phyloP scores from a whole-genome alignment of 2,113 vertebrate genomes.

The Sardina pilchardus region DNA sequence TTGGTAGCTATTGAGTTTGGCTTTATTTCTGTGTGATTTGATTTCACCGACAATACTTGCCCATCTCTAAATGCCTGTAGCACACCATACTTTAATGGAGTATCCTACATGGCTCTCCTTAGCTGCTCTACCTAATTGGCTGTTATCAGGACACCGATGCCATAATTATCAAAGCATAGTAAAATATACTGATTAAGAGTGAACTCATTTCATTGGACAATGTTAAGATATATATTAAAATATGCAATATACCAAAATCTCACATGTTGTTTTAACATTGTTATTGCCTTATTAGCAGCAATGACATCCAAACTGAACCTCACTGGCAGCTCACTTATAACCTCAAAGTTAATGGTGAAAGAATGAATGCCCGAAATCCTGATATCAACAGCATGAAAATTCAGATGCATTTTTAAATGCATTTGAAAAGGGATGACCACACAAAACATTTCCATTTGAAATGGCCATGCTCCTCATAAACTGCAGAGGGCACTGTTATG shows the following conservation, averaged over 20 bases:
- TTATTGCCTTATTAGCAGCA: too few species aligned
- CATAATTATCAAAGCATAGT: too few species aligned
- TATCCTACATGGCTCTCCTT: neutral
- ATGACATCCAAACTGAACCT: too few species aligned
- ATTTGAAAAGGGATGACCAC: too few species aligned
- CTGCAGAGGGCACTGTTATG: neutral
- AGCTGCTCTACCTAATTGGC: neutral
- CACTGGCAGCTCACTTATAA: too few species aligned
- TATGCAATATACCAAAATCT: neutral
- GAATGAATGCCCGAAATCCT: too few species aligned
- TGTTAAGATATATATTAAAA: neutral
- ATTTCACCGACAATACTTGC: neutral
- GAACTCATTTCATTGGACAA: neutral
- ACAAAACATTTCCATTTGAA: too few species aligned
- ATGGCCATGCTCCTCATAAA: neutral
- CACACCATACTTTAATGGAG: neutral
- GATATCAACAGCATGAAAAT: too few species aligned
- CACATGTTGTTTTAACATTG: neutral
- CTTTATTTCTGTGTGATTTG: neutral
- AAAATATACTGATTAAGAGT: neutral
- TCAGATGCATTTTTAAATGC: too few species aligned
- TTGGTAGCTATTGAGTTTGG: neutral
- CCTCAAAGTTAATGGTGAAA: too few species aligned
- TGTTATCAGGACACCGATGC: too few species aligned
- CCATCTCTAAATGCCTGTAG: neutral